Evolutionary conservation across 2,888 invertebrate species (phyloP).

Genomic region (Hetaerina titia): DNA sequence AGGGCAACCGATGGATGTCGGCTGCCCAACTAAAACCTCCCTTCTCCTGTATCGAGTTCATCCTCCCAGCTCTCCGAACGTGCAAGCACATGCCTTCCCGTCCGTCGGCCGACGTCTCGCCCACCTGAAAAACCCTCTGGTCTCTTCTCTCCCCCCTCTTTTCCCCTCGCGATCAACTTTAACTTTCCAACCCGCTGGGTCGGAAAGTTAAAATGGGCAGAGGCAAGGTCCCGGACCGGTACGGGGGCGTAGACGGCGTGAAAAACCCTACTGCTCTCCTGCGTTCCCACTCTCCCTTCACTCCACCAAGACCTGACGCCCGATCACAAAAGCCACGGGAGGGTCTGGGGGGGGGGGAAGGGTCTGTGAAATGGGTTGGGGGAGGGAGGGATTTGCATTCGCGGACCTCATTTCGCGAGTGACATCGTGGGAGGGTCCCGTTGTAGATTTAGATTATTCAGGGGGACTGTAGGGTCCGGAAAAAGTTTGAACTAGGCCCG

Average conservation of each 20-base stretch:
- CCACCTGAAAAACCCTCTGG: not conserved
- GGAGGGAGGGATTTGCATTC: not conserved
- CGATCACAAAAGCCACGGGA: constrained; percentile 1
- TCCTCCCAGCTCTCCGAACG: not conserved
- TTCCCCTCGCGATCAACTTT: not conserved
- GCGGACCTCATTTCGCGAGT: not conserved
- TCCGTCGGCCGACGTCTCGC: not conserved
- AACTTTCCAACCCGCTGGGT: not conserved
- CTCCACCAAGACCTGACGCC: not conserved
- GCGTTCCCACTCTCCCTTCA: not conserved
- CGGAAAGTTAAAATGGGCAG: not conserved
- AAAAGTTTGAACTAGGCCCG: not conserved
- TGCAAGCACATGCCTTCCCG: not conserved
- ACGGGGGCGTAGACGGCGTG: not conserved
- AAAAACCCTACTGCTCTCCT: not conserved
- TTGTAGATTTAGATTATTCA: not conserved
- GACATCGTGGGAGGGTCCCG: not conserved
- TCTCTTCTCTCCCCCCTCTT: not conserved
- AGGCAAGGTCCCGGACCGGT: not conserved
- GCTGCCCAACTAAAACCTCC: not conserved
- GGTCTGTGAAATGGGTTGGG: not conserved
- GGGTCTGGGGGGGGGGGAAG: not conserved
- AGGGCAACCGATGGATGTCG: not conserved
- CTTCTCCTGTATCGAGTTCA: not conserved
- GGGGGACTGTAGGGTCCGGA: not conserved